Evolutionary conservation across 2,888 invertebrate species (phyloP).

Genomic region (Aromia moschata): DNA sequence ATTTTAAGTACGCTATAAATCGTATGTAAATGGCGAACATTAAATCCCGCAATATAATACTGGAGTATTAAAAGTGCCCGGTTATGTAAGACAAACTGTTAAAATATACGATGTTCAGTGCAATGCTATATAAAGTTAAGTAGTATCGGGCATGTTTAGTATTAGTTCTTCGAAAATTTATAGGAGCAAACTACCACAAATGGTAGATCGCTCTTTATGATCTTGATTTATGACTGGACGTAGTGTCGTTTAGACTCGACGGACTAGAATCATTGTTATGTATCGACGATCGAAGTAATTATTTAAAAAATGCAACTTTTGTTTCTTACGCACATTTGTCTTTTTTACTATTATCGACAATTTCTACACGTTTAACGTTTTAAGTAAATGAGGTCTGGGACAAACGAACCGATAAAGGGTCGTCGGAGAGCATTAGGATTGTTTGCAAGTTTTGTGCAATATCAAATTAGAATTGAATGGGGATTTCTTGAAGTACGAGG

Average conservation of each 20-base stretch:
- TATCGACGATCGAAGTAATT: slow-evolving; percentile 1
- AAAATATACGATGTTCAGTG: slow-evolving; percentile 9
- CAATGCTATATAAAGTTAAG: slow-evolving; percentile 9
- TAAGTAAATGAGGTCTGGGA: no score
- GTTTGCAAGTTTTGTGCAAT: no score
- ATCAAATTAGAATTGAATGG: no score
- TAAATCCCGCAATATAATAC: not conserved
- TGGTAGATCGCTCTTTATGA: slow-evolving; percentile 29
- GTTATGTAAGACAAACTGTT: slow-evolving; percentile 15
- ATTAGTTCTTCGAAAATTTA: slow-evolving; percentile 34
- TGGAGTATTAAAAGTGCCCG: slow-evolving; percentile 4
- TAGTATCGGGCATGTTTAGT: slow-evolving; percentile 14
- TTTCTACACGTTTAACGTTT: no score
- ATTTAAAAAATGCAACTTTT: not conserved
- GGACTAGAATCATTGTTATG: slow-evolving; percentile 8
- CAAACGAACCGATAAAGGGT: no score
- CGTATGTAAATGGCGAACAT: slow-evolving; percentile 15
- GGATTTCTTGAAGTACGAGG: no score
- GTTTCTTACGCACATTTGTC: no score
- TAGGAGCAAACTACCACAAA: slow-evolving; percentile 25
- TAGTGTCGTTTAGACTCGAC: not conserved
- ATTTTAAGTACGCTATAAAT: slow-evolving; percentile 16
- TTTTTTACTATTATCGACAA: no score
- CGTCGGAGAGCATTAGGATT: no score
- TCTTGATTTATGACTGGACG: slow-evolving; percentile 17